Evolutionary conservation across 2,888 invertebrate species (phyloP).

Genomic region (Odontomyia ornata): DNA sequence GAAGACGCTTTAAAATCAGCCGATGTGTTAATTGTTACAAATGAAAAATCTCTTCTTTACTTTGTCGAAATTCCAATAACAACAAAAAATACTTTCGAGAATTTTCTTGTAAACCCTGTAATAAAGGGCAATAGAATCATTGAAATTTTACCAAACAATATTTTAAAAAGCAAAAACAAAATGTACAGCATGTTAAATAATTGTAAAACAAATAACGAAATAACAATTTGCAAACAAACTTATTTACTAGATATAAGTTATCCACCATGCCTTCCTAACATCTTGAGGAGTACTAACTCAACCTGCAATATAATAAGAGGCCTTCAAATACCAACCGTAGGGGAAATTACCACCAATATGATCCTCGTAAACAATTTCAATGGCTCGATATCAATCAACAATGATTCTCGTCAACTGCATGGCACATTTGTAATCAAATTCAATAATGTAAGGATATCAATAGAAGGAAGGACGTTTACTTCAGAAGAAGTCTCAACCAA

Average conservation of each 20-base stretch:
- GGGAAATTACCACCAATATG: too few species aligned
- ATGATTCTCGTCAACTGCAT: neutral
- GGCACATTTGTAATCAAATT: neutral
- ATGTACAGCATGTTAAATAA: neutral
- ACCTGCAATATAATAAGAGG: neutral
- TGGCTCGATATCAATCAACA: too few species aligned
- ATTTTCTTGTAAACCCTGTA: constrained; percentile 1
- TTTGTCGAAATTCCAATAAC: constrained; percentile 10
- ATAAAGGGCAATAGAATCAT: too few species aligned
- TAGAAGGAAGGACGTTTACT: neutral
- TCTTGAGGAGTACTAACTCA: neutral
- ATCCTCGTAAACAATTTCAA: too few species aligned
- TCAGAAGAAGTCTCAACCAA: neutral
- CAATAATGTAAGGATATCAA: neutral
- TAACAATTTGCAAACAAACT: neutral
- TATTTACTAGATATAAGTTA: neutral
- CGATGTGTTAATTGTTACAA: neutral
- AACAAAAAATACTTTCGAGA: constrained; percentile 2
- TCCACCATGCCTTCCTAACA: neutral
- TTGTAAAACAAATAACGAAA: neutral
- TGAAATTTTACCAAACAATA: neutral
- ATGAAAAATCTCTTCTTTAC: neutral
- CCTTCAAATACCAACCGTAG: too few species aligned
- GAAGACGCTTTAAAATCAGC: constrained; percentile 48
- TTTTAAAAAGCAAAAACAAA: neutral